phyloP scores from a whole-genome alignment of 2,113 vertebrate species.

The Echinops telfairi region DNA sequence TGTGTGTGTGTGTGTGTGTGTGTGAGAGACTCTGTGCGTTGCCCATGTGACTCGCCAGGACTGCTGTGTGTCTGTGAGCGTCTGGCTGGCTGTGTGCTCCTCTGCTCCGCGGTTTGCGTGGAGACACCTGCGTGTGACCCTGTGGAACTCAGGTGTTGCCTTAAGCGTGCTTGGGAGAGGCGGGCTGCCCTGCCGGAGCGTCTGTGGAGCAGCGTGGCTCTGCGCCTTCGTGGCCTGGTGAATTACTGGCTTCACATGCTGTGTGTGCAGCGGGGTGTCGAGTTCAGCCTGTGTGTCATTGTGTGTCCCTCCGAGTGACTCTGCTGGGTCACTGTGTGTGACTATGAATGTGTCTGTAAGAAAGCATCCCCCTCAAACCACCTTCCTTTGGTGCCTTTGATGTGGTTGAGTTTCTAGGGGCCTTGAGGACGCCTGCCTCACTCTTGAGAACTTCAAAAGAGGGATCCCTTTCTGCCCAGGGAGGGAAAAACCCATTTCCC shows the following conservation, averaged over 20 bases:
- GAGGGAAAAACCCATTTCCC: constrained; percentile 31
- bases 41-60: not conserved
- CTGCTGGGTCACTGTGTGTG: constrained; percentile 71
- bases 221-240: not conserved
- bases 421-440: constrained; percentile 67
- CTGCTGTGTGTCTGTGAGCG: not conserved
- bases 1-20: not conserved
- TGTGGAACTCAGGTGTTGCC: not conserved
- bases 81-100: not conserved
- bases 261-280: not conserved
- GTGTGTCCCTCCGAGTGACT: constrained; percentile 68
- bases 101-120: not conserved
- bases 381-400: constrained; percentile 78
- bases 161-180: not conserved
- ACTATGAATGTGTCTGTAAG: constrained; percentile 69
- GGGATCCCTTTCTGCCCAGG: constrained; percentile 36
- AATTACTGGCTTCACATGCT: not conserved
- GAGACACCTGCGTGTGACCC: not conserved
- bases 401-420: constrained; percentile 79
- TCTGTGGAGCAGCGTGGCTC: not conserved
- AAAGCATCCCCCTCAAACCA: constrained; percentile 61
- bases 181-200: not conserved
- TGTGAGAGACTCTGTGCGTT: not conserved
- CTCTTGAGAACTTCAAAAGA: constrained; percentile 77
- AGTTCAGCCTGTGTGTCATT: constrained; percentile 56